Evolutionary conservation across 2,113 vertebrate genomes (phyloP).

Genomic region (Paratilapia polleni): DNA sequence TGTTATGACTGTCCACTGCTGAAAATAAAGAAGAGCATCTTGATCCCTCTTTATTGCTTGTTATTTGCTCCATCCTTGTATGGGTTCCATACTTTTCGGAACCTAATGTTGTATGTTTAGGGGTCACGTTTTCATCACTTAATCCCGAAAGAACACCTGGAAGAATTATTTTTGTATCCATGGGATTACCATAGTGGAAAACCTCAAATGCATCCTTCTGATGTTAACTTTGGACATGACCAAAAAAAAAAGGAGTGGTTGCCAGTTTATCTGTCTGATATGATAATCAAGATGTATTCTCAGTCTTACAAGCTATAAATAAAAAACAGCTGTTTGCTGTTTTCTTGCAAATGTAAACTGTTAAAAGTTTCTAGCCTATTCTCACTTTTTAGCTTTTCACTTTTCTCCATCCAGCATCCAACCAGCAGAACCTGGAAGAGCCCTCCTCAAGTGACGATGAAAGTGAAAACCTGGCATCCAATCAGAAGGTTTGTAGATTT

Average conservation of each 20-base stretch:
- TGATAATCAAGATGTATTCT: no score
- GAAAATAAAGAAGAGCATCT: neutral
- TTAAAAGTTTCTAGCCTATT: neutral
- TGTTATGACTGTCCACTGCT: neutral
- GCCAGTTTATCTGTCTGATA: no score
- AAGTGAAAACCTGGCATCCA: conserved; percentile 64
- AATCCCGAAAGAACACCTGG: neutral
- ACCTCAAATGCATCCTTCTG: accelerated
- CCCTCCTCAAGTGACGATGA: conserved; percentile 84
- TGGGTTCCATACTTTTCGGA: neutral
- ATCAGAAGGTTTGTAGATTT: conserved; percentile 78
- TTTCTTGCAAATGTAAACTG: neutral
- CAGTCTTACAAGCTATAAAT: no score
- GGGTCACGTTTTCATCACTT: neutral
- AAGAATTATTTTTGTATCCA: neutral
- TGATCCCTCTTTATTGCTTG: neutral
- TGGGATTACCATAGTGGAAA: neutral
- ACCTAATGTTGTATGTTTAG: neutral
- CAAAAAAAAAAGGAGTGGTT: no score
- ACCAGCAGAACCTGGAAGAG: conserved; percentile 57
- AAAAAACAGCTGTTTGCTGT: no score
- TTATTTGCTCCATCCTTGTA: neutral
- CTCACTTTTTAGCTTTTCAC: neutral
- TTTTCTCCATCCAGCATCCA: conserved; percentile 51
- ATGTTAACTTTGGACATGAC: neutral